Percentiles rank a stretch among this genome's conserved stretches.
phyloP scores from a whole-genome alignment of 2,797 vertebrate species.

The Bucorvus abyssinicus region DNA sequence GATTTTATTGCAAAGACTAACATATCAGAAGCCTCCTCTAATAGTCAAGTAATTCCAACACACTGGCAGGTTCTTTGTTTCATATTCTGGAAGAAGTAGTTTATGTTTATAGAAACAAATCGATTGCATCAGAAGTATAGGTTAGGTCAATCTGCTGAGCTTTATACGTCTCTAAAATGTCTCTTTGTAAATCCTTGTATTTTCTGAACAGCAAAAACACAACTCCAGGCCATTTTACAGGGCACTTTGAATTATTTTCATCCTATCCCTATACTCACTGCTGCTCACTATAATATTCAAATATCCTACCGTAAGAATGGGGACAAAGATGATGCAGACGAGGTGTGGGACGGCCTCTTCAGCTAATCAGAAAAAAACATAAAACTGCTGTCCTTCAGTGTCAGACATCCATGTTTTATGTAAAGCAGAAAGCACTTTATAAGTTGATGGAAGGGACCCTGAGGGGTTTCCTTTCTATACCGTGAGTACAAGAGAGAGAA shows the following conservation, averaged over 20 bases:
- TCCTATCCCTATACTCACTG: neutral
- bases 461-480: neutral
- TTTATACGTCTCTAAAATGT: neutral
- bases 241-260: neutral
- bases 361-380: neutral
- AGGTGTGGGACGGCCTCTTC: neutral
- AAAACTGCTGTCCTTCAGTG: neutral
- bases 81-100: neutral
- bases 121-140: neutral
- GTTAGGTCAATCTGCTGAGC: neutral
- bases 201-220: neutral
- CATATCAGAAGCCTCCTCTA: neutral
- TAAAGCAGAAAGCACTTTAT: neutral
- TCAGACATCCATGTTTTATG: neutral
- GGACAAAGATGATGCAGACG: neutral
- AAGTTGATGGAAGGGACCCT: neutral
- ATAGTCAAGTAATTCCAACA: constrained; percentile 2
- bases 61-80: constrained; percentile 22
- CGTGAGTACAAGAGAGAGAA: neutral
- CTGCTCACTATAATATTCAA: neutral
- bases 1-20: constrained; percentile 28
- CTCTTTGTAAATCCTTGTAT: neutral
- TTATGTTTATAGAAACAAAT: constrained; percentile 33
- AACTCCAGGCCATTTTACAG: neutral
- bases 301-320: neutral